These are phyloP conservation scores for Coreoperca whiteheadi DNA, from an alignment of 2,113 vertebrate genomes.

Conservation along the genomic window DNA sequence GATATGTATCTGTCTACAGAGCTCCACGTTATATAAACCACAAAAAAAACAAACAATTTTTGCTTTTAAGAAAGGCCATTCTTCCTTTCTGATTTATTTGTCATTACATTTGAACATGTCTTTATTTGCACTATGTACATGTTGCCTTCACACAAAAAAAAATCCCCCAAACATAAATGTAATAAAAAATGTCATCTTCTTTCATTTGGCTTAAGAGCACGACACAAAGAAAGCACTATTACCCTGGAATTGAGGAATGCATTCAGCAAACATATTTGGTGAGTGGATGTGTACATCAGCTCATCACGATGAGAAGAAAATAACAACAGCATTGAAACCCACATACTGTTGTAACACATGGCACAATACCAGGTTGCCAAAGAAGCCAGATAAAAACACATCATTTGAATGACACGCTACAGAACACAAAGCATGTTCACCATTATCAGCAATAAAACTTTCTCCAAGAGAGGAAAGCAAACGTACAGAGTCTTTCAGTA, in stretches of 20 bases:
- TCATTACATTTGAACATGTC: slow-evolving; percentile 76
- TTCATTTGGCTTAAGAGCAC: slow-evolving; percentile 52
- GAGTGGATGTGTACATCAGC: slow-evolving; percentile 42
- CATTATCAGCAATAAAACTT: slow-evolving; percentile 50
- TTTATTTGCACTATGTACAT: slow-evolving; percentile 82
- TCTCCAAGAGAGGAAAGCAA: slow-evolving; percentile 48
- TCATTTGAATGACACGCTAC: slow-evolving; percentile 64
- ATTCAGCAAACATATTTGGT: slow-evolving; percentile 37
- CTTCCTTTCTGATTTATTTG: slow-evolving; percentile 71
- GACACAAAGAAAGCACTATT: slow-evolving; percentile 68
- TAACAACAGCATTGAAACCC: slow-evolving; percentile 56
- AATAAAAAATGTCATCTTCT: slow-evolving; percentile 50
- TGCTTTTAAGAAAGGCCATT: slow-evolving; percentile 65
- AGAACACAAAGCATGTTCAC: slow-evolving; percentile 74
- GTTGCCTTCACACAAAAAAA: slow-evolving; percentile 71
- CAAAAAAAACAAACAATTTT: slow-evolving; percentile 32
- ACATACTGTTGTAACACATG: slow-evolving; percentile 59
- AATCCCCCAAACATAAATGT: slow-evolving; percentile 50
- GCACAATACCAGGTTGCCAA: slow-evolving; percentile 66
- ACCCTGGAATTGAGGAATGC: slow-evolving; percentile 53
- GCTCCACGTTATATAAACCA: slow-evolving; percentile 37
- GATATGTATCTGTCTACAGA: not conserved
- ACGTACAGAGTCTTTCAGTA: slow-evolving; percentile 49
- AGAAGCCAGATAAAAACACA: slow-evolving; percentile 65
- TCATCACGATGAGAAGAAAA: slow-evolving; percentile 55